These are phyloP conservation scores for Nymphicus hollandicus DNA, from an alignment of 2,113 vertebrate genomes.

Conservation along the genomic window DNA sequence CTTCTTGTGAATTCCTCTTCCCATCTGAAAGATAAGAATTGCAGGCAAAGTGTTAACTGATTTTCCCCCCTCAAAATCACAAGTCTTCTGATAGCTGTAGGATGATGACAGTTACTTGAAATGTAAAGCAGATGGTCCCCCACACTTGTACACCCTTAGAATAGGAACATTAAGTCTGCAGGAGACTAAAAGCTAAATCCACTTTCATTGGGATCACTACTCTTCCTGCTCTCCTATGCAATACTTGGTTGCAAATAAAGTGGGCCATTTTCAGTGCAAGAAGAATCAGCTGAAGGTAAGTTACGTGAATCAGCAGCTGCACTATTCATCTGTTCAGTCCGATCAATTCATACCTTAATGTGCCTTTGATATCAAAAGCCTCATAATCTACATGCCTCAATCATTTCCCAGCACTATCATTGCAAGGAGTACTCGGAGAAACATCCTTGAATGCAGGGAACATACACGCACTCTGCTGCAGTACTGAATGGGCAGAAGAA, in stretches of 20 bases:
- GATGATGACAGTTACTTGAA: background rate
- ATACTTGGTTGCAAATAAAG: background rate
- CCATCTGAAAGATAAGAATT: slow-evolving; percentile 85
- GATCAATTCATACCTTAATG: background rate
- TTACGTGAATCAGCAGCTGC: background rate
- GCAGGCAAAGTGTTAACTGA: slow-evolving; percentile 32
- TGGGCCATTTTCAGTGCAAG: background rate
- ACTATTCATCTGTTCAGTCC: background rate
- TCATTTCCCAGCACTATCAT: background rate
- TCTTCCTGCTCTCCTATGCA: background rate
- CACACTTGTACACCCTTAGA: background rate
- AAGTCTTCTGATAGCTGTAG: background rate
- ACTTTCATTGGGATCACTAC: background rate
- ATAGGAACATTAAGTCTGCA: background rate
- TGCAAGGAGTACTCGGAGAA: background rate
- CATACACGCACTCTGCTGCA: background rate
- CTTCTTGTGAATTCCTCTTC: slow-evolving; percentile 90
- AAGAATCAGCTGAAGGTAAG: background rate
- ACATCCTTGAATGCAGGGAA: background rate
- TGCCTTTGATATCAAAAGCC: background rate
- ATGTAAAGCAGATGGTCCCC: slow-evolving; percentile 2
- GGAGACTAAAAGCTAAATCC: background rate
- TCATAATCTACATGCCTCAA: background rate
- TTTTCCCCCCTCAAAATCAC: background rate
- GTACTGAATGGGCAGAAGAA: background rate